phyloP scores from a whole-genome alignment of 2,113 vertebrate genomes.

The Eonycteris spelaea region DNA sequence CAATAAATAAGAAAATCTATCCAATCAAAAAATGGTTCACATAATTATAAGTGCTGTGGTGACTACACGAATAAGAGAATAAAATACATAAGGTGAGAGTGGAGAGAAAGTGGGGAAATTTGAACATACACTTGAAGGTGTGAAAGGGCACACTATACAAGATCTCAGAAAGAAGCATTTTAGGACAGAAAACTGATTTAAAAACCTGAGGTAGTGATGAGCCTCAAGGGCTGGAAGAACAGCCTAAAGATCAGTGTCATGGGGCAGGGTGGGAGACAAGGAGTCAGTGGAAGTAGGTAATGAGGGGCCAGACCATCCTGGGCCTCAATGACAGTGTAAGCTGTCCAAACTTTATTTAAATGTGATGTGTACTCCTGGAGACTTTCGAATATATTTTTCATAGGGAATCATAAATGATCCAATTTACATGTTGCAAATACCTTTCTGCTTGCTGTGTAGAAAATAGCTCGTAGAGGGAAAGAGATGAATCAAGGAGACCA shows the following conservation, averaged over 20 bases:
- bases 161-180: background rate
- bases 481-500: background rate
- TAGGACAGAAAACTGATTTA: background rate
- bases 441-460: background rate
- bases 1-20: background rate
- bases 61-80: too few species aligned
- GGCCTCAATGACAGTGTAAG: rapidly evolving
- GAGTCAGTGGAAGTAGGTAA: too few species aligned
- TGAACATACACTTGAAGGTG: background rate
- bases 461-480: background rate
- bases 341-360: background rate
- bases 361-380: background rate
- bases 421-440: background rate
- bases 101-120: background rate
- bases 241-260: background rate
- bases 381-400: background rate
- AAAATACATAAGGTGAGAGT: rapidly evolving
- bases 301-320: rapidly evolving
- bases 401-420: background rate
- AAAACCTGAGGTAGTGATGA: background rate
- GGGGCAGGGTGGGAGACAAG: too few species aligned
- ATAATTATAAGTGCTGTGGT: background rate
- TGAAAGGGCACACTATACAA: background rate
- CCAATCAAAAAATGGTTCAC: background rate
- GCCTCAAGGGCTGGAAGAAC: background rate